Evolutionary conservation across 2,888 invertebrate genomes (phyloP), one percentile per base, ranked within the genome.

Genomic region (Blomia tropicalis): DNA sequence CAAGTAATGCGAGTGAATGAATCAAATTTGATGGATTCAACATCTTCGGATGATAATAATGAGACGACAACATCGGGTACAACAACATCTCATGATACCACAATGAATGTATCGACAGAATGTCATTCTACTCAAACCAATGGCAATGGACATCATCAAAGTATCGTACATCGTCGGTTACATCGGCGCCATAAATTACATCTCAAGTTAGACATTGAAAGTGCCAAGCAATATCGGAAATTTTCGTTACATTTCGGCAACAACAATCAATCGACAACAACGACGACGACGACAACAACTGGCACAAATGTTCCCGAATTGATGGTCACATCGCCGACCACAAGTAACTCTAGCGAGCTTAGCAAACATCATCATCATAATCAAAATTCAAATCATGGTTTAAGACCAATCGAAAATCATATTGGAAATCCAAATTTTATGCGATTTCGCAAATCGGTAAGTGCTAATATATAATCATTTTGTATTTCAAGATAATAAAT

Each of bases 181-280:
- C 32, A 36, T 14, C 56, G 56, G 17, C 56, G 56, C 11, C 31
- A 47, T 14, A 36, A 36, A 36, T n/a, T n/a, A n/a, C 14, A 41
- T n/a, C 51, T 29, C 27, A 56, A 56, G 23, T 25, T 56, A 3
- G 56, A 56, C 56, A 56, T 56, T 27, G 51, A 47, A n/a, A 47
- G 23, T 47, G 51, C 51, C 51, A 22, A 27, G n/a, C 11, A 7
- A 27, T 47, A 47, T 47, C 51, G 51, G 7, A 47, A 47, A 27
- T 27, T 47, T 22, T 47, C 51, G n/a, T 19, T 47, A 7, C 51
- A 47, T 27, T 47, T 47, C 27, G 51, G 51, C 7, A 7, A 7
- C 11, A 47, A 27, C 27, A 22, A 47, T 25, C 14, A n/a, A 14
- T 41, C 41, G 14, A 17, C 41, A 41, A n/a, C n/a, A n/a, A n/a